A percentile compares a stretch with the other conserved stretches of the same genome.
Conservation (phyloP, 92 coral and sea anemone genomes). For the Epizoanthus illoricatus region DNA sequence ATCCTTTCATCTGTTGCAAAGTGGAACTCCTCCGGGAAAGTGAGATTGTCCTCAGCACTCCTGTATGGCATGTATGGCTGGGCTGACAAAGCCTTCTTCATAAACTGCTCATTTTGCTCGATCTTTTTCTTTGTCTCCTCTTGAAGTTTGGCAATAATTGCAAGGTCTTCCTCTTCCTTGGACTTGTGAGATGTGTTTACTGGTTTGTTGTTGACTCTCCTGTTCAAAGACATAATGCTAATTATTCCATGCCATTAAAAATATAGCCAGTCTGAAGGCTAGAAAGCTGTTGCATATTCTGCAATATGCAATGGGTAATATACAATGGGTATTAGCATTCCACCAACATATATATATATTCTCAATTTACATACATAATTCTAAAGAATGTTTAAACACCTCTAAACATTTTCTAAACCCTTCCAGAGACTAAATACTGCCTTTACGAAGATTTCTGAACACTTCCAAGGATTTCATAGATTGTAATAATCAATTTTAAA, state of each 20-base stretch:
- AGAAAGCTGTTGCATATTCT: too few species aligned
- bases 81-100: constrained; percentile 88
- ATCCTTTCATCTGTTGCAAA: constrained; percentile 92
- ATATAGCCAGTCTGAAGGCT: too few species aligned
- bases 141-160: constrained; percentile 76
- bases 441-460: too few species aligned
- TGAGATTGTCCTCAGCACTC: constrained; percentile 69
- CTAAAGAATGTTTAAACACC: too few species aligned
- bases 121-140: constrained; percentile 63
- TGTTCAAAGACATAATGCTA: constrained; percentile 1
- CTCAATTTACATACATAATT: too few species aligned
- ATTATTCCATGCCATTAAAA: neutral
- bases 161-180: constrained; percentile 79
- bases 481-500: too few species aligned
- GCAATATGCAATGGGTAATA: too few species aligned
- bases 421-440: too few species aligned
- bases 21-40: constrained; percentile 85
- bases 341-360: too few species aligned
- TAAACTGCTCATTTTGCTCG: constrained; percentile 75
- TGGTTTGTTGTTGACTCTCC: constrained; percentile 57
- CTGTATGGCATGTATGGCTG: constrained; percentile 76
- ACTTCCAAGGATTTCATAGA: too few species aligned
- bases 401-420: too few species aligned
- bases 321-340: too few species aligned
- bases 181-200: constrained; percentile 53